phyloP scores from a whole-genome alignment of 1,140 invertebrate genomes.

The Drosophila dunni region DNA sequence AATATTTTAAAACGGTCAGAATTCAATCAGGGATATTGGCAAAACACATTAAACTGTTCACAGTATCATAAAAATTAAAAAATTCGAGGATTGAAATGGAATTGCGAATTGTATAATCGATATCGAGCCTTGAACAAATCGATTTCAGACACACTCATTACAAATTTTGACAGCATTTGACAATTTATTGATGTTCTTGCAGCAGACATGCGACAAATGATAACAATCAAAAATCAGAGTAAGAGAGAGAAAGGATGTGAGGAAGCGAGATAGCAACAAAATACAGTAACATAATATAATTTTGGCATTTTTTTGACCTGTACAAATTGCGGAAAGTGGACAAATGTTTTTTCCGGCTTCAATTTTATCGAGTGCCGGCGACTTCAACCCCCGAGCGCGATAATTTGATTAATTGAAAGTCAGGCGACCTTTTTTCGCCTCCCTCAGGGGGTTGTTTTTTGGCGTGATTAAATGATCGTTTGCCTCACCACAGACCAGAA shows the following conservation, averaged over 20 bases:
- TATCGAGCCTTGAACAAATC: conserved; percentile 67
- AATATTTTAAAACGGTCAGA: conserved; percentile 56
- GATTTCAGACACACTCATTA: conserved; percentile 78
- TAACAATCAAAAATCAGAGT: conserved; percentile 53
- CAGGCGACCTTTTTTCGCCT: conserved; percentile 67
- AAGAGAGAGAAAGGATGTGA: neutral
- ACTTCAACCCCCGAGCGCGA: conserved; percentile 51
- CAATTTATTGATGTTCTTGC: conserved; percentile 75
- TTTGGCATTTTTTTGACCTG: conserved; percentile 61
- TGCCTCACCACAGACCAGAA: conserved; percentile 16
- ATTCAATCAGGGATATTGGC: conserved; percentile 26
- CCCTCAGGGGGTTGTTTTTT: conserved; percentile 34
- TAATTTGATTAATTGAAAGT: conserved; percentile 83
- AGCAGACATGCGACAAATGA: conserved; percentile 59
- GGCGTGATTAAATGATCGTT: conserved; percentile 64
- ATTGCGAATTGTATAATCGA: conserved; percentile 31
- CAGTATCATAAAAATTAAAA: conserved; percentile 43
- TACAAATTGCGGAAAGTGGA: conserved; percentile 78
- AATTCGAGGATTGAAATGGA: neutral
- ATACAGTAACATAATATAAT: conserved; percentile 2
- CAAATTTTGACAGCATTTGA: conserved; percentile 80
- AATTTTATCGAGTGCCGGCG: conserved; percentile 55
- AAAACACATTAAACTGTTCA: conserved; percentile 72
- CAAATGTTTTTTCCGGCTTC: conserved; percentile 72
- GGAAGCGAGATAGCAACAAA: conserved; percentile 13